phyloP scores from a whole-genome alignment of 2,888 invertebrate genomes.

The Amphimallon solstitiale region DNA sequence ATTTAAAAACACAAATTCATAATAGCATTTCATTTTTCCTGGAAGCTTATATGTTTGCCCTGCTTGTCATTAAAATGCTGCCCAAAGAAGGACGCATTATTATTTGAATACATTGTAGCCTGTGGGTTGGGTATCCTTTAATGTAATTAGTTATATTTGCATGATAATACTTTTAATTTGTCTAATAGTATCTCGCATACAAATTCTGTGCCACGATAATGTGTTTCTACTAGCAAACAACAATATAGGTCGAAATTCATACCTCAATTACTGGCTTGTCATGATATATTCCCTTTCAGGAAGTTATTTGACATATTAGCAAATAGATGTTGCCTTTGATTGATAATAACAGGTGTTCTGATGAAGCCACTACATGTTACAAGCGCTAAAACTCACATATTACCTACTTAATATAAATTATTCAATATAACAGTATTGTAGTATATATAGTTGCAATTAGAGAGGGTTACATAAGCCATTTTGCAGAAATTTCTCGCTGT shows the following conservation, averaged over 20 bases:
- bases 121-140: constrained; percentile 9
- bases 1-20: not conserved
- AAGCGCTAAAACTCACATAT: too few species aligned
- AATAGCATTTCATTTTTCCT: too few species aligned
- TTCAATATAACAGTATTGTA: too few species aligned
- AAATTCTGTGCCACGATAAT: not conserved
- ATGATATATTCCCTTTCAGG: constrained; percentile 38
- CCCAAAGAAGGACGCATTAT: too few species aligned
- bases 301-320: constrained; percentile 40
- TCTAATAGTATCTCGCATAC: constrained; percentile 7
- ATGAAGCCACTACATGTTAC: too few species aligned
- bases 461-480: too few species aligned
- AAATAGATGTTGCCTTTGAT: constrained; percentile 31
- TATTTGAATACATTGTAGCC: too few species aligned
- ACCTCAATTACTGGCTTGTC: constrained; percentile 32
- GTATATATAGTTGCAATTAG: too few species aligned
- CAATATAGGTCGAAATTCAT: constrained; percentile 33
- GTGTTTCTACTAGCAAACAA: constrained; percentile 10
- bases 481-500: too few species aligned
- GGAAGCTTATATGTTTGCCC: too few species aligned
- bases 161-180: constrained; percentile 30
- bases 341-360: constrained; percentile 28
- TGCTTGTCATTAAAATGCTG: too few species aligned
- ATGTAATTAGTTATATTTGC: constrained; percentile 31
- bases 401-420: too few species aligned